Percentiles rank a stretch among this genome's conserved stretches.
Conservation (phyloP, 2,888 invertebrate genomes). For the Ornithoptera alexandrae region DNA sequence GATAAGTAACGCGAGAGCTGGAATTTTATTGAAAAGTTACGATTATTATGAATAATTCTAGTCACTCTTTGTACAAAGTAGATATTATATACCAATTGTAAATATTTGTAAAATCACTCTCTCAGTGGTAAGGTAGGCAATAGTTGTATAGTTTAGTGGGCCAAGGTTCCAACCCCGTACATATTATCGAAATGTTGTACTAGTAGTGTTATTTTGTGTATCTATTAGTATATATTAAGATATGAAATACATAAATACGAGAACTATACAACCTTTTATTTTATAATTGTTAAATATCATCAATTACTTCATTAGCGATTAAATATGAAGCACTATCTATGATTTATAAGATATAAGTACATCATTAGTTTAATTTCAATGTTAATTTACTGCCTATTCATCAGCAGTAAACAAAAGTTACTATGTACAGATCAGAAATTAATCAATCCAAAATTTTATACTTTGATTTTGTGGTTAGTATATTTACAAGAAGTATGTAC, state of each 20-base stretch:
- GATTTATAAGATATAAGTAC: too few species aligned
- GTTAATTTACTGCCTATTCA: too few species aligned
- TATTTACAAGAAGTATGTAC: too few species aligned
- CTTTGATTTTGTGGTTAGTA: too few species aligned
- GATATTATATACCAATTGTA: slow-evolving; percentile 41
- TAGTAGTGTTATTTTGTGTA: slow-evolving; percentile 73
- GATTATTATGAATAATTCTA: slow-evolving; percentile 51
- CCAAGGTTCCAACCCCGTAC: slow-evolving; percentile 8
- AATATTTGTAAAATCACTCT: slow-evolving; percentile 43
- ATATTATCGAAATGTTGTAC: slow-evolving; percentile 42
- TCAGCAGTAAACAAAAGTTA: too few species aligned
- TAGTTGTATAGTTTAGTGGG: slow-evolving; percentile 33
- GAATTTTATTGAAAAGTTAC: slow-evolving; percentile 35
- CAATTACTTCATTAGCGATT: not conserved
- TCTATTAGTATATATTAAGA: slow-evolving; percentile 42
- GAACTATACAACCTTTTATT: slow-evolving; percentile 20
- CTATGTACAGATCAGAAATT: too few species aligned
- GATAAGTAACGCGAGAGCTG: not conserved
- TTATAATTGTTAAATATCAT: not conserved
- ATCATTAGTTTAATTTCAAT: too few species aligned
- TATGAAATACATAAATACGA: slow-evolving; percentile 44
- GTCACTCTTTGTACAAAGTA: slow-evolving; percentile 76
- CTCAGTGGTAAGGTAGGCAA: slow-evolving; percentile 43
- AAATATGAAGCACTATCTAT: not conserved
- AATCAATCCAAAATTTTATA: too few species aligned